phyloP scores from a whole-genome alignment of 2,888 invertebrate species.

The Spodoptera exigua region DNA sequence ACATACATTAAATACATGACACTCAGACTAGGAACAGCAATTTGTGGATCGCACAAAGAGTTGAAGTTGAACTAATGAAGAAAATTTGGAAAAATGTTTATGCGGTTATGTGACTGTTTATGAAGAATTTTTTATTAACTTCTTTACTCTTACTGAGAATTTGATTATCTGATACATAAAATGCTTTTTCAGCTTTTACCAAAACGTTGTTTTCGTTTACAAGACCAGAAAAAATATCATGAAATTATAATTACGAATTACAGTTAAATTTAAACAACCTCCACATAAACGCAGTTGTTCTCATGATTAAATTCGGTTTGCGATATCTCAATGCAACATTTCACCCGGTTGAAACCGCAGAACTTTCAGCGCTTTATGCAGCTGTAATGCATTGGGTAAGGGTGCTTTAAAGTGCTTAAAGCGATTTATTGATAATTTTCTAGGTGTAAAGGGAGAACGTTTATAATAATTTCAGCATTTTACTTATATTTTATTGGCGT shows the following conservation, averaged over 20 bases:
- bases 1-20: too few species aligned
- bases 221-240: not conserved
- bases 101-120: too few species aligned
- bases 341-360: constrained; percentile 31
- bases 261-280: not conserved
- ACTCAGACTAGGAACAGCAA: too few species aligned
- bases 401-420: constrained; percentile 24
- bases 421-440: constrained; percentile 14
- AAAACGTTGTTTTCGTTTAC: not conserved
- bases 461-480: not conserved
- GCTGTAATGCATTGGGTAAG: not conserved
- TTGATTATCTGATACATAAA: too few species aligned
- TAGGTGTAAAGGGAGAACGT: not conserved
- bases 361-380: constrained; percentile 30
- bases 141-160: too few species aligned
- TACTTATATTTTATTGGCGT: too few species aligned
- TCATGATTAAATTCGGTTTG: constrained; percentile 18
- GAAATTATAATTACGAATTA: not conserved
- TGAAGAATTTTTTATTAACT: too few species aligned
- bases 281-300: constrained; percentile 7
- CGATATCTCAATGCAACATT: constrained; percentile 16
- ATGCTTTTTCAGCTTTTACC: too few species aligned
- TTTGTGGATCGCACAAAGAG: too few species aligned
- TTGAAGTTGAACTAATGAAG: too few species aligned
- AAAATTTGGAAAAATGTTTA: too few species aligned